Evolutionary conservation across 2,888 invertebrate genomes (phyloP).

Genomic region (Eristalis pertinax): DNA sequence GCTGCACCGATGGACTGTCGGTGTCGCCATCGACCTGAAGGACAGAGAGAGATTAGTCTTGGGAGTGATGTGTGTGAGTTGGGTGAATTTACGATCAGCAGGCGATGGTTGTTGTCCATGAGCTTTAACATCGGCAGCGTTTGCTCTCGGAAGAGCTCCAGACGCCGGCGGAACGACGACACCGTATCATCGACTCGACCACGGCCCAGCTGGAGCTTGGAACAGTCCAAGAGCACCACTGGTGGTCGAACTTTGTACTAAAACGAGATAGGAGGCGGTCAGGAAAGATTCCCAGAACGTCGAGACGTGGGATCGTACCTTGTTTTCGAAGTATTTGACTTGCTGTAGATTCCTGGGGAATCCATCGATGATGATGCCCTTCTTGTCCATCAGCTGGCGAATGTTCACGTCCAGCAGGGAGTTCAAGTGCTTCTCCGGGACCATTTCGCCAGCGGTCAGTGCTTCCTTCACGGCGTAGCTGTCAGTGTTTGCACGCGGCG

Average conservation of each 20-base stretch:
- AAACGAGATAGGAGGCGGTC: constrained; percentile 54
- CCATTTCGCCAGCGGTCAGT: constrained; percentile 91
- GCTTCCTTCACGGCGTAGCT: constrained; percentile 87
- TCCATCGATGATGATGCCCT: constrained; percentile 95
- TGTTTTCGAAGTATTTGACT: constrained; percentile 92
- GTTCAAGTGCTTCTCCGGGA: constrained; percentile 89
- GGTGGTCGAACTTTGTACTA: constrained; percentile 90
- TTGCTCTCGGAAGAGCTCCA: constrained; percentile 93
- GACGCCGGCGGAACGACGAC: constrained; percentile 90
- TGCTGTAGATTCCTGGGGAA: constrained; percentile 96
- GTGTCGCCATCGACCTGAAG: constrained; percentile 92
- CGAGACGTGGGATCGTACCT: constrained; percentile 83
- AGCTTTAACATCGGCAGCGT: constrained; percentile 94
- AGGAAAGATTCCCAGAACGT: neutral
- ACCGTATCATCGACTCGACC: constrained; percentile 93
- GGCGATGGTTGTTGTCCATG: constrained; percentile 90
- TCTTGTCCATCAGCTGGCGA: constrained; percentile 84
- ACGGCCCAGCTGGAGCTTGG: constrained; percentile 92
- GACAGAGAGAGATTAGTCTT: neutral
- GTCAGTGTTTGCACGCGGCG: constrained; percentile 84
- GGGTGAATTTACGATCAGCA: constrained; percentile 88
- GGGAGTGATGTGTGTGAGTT: neutral
- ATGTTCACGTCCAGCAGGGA: constrained; percentile 88
- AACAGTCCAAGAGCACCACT: constrained; percentile 93
- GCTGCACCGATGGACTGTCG: constrained; percentile 88